phyloP scores from a whole-genome alignment of 2,797 vertebrate genomes.

The Cryptoprocta ferox region DNA sequence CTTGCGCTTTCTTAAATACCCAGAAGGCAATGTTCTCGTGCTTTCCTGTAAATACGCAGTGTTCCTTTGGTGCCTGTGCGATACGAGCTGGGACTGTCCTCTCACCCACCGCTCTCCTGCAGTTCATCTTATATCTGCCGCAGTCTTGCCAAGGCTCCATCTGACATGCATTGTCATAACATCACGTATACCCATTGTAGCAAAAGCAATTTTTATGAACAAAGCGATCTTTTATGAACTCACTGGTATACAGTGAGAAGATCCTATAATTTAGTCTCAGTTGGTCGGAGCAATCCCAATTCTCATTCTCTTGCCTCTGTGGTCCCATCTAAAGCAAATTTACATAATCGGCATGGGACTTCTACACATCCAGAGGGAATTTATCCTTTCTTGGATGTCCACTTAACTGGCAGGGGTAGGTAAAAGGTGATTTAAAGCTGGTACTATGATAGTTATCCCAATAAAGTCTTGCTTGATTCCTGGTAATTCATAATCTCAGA shows the following conservation, averaged over 20 bases:
- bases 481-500: neutral
- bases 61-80: neutral
- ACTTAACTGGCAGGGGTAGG: neutral
- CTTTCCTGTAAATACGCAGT: neutral
- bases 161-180: neutral
- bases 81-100: neutral
- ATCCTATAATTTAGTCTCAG: neutral
- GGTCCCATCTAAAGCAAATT: neutral
- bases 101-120: neutral
- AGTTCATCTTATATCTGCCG: neutral
- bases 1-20: neutral
- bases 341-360: neutral
- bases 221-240: constrained; percentile 8
- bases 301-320: neutral
- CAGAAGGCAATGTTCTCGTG: neutral
- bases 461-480: neutral
- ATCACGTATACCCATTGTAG: neutral
- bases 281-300: neutral
- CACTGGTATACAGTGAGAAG: neutral
- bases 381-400: constrained; percentile 22
- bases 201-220: constrained; percentile 7
- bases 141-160: neutral
- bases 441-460: neutral
- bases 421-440: neutral
- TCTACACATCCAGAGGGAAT: neutral